Evolutionary conservation across 2,888 invertebrate genomes (phyloP).

Genomic region (Rhagophthalmus giganteus): DNA sequence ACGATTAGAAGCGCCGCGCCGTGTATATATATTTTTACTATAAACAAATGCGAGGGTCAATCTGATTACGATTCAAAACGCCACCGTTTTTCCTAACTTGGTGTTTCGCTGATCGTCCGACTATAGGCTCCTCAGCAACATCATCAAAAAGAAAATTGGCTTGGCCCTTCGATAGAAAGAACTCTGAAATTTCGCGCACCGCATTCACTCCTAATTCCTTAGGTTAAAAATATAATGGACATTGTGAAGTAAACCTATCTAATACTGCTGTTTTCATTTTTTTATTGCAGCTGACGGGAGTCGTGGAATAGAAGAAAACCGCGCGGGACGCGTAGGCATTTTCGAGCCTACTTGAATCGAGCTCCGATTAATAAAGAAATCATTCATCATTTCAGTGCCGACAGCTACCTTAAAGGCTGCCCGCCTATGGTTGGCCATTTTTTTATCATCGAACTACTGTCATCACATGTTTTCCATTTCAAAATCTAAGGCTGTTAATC

Average conservation of each 20-base stretch:
- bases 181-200: too few species aligned
- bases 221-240: constrained; percentile 11
- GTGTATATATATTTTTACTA: too few species aligned
- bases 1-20: too few species aligned
- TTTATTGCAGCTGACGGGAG: constrained; percentile 48
- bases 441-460: constrained; percentile 2
- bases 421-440: constrained; percentile 12
- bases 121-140: too few species aligned
- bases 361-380: constrained; percentile 25
- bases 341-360: constrained; percentile 5
- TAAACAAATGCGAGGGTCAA: too few species aligned
- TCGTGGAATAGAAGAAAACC: constrained; percentile 13
- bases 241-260: constrained; percentile 29
- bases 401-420: constrained; percentile 5
- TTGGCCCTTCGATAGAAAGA: too few species aligned
- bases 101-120: too few species aligned
- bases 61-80: too few species aligned
- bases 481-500: constrained; percentile 25
- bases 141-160: too few species aligned
- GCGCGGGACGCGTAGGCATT: constrained; percentile 10
- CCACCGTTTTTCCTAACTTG: too few species aligned
- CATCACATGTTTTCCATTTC: constrained; percentile 9
- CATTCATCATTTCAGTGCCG: constrained; percentile 29
- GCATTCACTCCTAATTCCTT: too few species aligned
- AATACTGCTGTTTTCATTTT: constrained; percentile 49